A percentile compares a stretch with the other conserved stretches of the same genome.
Conservation (phyloP, 2,113 vertebrate species). For the Neogobius melanostomus region DNA sequence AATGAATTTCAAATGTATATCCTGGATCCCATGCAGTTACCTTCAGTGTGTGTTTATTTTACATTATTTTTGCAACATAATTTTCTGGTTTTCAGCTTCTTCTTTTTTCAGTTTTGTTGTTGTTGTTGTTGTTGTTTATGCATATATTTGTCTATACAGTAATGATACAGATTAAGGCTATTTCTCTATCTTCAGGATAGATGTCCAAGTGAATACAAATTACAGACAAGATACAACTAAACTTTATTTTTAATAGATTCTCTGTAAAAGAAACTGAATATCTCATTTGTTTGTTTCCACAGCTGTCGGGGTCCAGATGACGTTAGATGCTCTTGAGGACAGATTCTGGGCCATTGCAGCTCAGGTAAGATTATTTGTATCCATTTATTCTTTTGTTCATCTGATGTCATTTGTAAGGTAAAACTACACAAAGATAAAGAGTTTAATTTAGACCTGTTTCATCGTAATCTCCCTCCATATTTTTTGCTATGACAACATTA, state of each 20-base stretch:
- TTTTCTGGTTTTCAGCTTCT: too few relatives aligned
- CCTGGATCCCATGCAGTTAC: too few relatives aligned
- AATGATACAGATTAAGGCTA: too few relatives aligned
- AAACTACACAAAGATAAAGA: not conserved
- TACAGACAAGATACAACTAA: too few relatives aligned
- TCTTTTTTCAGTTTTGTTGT: too few relatives aligned
- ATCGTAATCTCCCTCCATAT: not conserved
- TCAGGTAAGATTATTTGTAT: conserved; percentile 44
- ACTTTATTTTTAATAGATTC: not conserved
- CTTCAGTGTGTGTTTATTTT: too few relatives aligned
- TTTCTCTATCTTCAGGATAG: too few relatives aligned
- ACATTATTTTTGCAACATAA: too few relatives aligned
- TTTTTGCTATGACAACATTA: conserved; percentile 14
- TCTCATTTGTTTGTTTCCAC: conserved; percentile 24
- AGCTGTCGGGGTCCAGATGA: conserved; percentile 70
- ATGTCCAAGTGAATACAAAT: too few relatives aligned
- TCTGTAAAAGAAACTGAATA: not conserved
- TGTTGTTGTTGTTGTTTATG: too few relatives aligned
- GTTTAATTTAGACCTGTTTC: not conserved
- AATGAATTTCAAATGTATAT: too few relatives aligned
- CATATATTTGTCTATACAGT: too few relatives aligned
- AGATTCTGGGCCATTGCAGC: conserved; percentile 53
- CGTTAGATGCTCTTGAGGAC: conserved; percentile 55
- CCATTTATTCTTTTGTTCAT: not conserved
- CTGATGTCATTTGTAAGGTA: not conserved